phyloP scores from a whole-genome alignment of 2,797 vertebrate species.

The Orestias chungarensis region DNA sequence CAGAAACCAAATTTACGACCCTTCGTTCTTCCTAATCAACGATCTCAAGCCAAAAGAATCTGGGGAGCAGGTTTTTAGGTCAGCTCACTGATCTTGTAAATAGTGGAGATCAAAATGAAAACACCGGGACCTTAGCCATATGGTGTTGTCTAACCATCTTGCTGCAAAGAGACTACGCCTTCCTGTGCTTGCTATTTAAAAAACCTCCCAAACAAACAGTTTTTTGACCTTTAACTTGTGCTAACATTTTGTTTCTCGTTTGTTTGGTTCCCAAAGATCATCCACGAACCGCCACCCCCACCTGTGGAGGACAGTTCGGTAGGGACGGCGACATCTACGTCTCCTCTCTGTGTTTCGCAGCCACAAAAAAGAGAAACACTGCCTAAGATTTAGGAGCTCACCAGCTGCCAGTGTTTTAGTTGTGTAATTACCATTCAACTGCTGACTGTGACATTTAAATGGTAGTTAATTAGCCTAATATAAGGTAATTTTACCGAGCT shows the following conservation, averaged over 20 bases:
- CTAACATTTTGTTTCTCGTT: conserved; percentile 8
- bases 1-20: conserved; percentile 29
- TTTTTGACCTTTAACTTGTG: conserved; percentile 5
- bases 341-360: conserved; percentile 12
- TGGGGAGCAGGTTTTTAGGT: conserved; percentile 79
- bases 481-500: not conserved
- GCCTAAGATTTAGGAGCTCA: conserved; percentile 29
- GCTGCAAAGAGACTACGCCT: conserved; percentile 52
- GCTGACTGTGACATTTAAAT: conserved; percentile 24
- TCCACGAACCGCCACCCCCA: conserved; percentile 92
- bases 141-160: conserved; percentile 64
- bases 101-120: conserved; percentile 28
- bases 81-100: conserved; percentile 62
- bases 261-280: conserved; percentile 82
- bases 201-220: conserved; percentile 28
- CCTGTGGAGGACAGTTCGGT: conserved; percentile 93
- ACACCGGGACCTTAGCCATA: conserved; percentile 59
- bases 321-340: conserved; percentile 62
- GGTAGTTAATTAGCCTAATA: conserved; percentile 20
- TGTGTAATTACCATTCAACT: conserved; percentile 31
- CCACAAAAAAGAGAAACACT: conserved; percentile 3
- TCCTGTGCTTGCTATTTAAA: conserved; percentile 36
- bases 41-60: conserved; percentile 57
- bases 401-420: conserved; percentile 40
- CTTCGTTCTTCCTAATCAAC: conserved; percentile 30